Evolutionary conservation across 2,888 invertebrate species (phyloP), one percentile per base, ranked within the genome.

Genomic region (Drosophila kuntzei): DNA sequence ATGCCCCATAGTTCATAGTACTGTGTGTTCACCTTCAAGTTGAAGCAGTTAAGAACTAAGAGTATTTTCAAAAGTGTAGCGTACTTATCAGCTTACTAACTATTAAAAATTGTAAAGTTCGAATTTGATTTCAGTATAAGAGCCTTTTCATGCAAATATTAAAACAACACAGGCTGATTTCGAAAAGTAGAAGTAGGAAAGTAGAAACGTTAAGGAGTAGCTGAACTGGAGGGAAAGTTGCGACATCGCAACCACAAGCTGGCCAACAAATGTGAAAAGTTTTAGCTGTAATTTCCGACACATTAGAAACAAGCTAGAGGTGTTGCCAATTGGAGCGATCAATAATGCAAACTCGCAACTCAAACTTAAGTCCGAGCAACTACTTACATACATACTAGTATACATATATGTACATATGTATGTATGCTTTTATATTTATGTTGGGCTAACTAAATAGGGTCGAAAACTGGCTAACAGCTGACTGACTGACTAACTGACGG

Each of bases 231-330:
- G 18, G 14, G 34, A 77, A 80, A 80, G 63, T 80, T 80, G 65
- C 46, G 51, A 63, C 64, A 69, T 54, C 25, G 58, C 29, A 60
- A 51, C 88, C 83, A 54, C 88, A 74, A 87, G 64, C 74, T 79
- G 67, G 70, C 55, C 83, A 70, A 69, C 80, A 85, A 85, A 87
- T 83, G 80, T 77, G 83, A 85, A 83, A 83, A 83, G 86, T 83
- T 83, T 81, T 67, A 74, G 53, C 58, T 66, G 57, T 62, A 80
- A 76, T 78, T 78, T 75, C 58, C 58, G 53, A 47, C 55, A 71
- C 67, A 76, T 75, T 79, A 71, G 62, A 60, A 69, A 57, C 41
- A 46, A 57, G 59, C 54, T 60, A 29, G 50, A 39, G 50, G 64
- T 64, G 59, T 43, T 41, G 18, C 63, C 71, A 75, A 79, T 66